Base-by-base conservation (phyloP, 2,797 vertebrate species). In the Takifugu rubripes region DNA sequence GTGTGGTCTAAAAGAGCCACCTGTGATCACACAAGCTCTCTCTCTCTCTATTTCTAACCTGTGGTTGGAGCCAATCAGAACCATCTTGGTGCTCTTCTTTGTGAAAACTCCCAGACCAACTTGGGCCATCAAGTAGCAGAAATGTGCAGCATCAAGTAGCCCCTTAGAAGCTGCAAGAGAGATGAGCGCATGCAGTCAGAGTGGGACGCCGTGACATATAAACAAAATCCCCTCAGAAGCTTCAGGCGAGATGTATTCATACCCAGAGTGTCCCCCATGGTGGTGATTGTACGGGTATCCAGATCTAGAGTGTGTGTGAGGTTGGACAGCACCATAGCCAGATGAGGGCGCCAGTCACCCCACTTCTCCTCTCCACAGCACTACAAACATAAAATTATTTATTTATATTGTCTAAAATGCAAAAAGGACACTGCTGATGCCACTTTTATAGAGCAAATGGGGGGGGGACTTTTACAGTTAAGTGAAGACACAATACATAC, bases 181-280 rank as follows among this genome's bases (percentile, higher is more conserved):
- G 60, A 56, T 1, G 3, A 58, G 5, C 2, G 2, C 1, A 56
- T 12, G 52, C 1, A 59, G 11, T 56, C 2, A 61, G 25, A 56
- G 11, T 9, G 12, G 29, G 57, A 17, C 1, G 0, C 2, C 47
- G 8, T 5, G 16, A 6, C 12, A 1, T 53, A 24, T 3, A 54
- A 44, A 8, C 1, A 16, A 61, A 42, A 3, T 1, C 5, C 0
- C 49, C 10, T n/a, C 17, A 36, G 33, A 47, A 10, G 14, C 0
- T 26, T 47, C 1, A 48, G 24, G n/a, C 0, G 5, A 43, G 3
- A 15, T 8, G 50, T 8, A 36, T 25, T 26, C 87, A 73, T 92
- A 99, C 97, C 95, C 15, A 99, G 92, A 7, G 97, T 99, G 81
- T 99, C 97, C 0, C 97, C 97, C 96, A 99, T 99, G 1, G 96